These are phyloP conservation scores for Rhadina sibilatrix DNA, from an alignment of 2,113 vertebrate species.

Conservation along the genomic window DNA sequence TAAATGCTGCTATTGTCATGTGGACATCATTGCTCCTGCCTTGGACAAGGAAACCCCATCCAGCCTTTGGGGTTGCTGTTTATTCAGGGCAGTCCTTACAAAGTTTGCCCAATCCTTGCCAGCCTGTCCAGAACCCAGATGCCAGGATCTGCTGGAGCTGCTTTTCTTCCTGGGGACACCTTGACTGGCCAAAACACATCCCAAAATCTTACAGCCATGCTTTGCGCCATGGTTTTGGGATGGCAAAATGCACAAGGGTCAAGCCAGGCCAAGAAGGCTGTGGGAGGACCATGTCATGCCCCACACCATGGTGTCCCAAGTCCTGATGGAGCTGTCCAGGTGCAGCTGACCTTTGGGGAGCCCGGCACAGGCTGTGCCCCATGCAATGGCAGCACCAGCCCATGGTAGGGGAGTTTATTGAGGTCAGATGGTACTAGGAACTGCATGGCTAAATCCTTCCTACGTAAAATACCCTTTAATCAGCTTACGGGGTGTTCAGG, in stretches of 20 bases:
- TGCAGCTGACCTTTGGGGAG: background rate
- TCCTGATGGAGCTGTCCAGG: background rate
- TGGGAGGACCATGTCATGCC: background rate
- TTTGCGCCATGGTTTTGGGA: background rate
- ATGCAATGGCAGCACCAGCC: background rate
- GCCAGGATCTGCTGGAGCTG: background rate
- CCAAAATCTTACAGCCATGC: background rate
- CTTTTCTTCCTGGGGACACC: background rate
- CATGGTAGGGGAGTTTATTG: background rate
- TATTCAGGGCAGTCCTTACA: background rate
- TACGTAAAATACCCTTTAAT: slow-evolving; percentile 64
- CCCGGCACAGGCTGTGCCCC: background rate
- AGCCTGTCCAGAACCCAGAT: background rate
- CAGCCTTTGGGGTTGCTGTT: background rate
- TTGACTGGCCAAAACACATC: background rate
- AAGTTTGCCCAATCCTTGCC: background rate
- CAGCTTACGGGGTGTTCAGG: slow-evolving; percentile 33
- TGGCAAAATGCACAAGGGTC: background rate
- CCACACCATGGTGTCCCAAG: background rate
- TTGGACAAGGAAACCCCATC: background rate
- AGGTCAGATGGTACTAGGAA: slow-evolving; percentile 48
- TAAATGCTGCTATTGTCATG: background rate
- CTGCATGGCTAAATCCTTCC: slow-evolving; percentile 57
- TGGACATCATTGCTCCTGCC: background rate
- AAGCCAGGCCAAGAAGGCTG: background rate